phyloP scores from a whole-genome alignment of 2,888 invertebrate species.

The Odontocerum albicorne region DNA sequence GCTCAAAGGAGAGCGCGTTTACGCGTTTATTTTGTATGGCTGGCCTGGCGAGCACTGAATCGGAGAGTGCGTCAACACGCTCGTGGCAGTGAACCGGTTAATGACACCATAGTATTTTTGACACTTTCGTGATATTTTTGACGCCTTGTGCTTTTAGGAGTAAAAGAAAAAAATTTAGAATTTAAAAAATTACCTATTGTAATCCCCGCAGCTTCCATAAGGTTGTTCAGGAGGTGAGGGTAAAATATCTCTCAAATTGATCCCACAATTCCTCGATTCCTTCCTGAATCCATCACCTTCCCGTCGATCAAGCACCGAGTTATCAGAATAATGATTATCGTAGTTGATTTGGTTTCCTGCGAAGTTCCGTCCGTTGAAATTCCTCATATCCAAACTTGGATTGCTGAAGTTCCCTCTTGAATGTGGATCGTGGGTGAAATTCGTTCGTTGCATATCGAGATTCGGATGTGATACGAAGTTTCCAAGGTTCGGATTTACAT shows the following conservation, averaged over 20 bases:
- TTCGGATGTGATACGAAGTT: slow-evolving; percentile 36
- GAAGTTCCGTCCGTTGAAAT: slow-evolving; percentile 20
- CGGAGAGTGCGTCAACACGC: too few species aligned
- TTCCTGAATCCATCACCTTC: slow-evolving; percentile 40
- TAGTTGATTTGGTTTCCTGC: slow-evolving; percentile 25
- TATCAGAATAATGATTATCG: slow-evolving; percentile 35
- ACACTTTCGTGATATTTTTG: background rate
- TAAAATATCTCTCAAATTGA: slow-evolving; percentile 47
- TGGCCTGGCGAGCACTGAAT: too few species aligned
- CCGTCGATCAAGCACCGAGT: slow-evolving; percentile 28
- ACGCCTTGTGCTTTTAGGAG: too few species aligned
- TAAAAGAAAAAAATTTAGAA: too few species aligned
- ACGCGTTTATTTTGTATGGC: too few species aligned
- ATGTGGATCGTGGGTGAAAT: slow-evolving; percentile 25
- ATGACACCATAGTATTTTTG: too few species aligned
- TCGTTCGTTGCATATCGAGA: slow-evolving; percentile 30
- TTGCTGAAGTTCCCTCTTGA: slow-evolving; percentile 33
- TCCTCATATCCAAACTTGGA: slow-evolving; percentile 29
- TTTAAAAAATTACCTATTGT: slow-evolving; percentile 24
- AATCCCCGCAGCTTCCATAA: slow-evolving; percentile 34
- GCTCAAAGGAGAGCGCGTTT: too few species aligned
- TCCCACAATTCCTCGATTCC: slow-evolving; percentile 48
- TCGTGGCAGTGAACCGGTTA: too few species aligned
- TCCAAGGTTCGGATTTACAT: slow-evolving; percentile 23
- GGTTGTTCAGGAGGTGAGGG: slow-evolving; percentile 35